Percentiles rank a stretch among this genome's conserved stretches.
These are phyloP conservation scores for Thaleichthys pacificus DNA, from an alignment of 2,797 vertebrate genomes.

Conservation along the genomic window DNA sequence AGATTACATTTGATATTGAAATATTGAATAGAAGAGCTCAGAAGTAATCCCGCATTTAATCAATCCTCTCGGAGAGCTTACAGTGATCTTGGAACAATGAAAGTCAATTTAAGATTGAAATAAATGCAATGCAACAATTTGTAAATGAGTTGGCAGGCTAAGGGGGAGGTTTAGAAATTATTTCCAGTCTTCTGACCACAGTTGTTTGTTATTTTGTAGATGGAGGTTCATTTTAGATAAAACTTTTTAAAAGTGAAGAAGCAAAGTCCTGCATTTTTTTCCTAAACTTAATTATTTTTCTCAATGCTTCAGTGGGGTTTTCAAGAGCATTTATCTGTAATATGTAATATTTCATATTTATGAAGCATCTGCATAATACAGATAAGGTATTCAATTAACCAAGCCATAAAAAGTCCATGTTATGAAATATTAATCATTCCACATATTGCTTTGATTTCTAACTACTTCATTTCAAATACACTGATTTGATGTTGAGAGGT, in stretches of 20 bases:
- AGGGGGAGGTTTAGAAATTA: constrained; percentile 28
- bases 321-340: constrained; percentile 84
- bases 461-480: constrained; percentile 74
- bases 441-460: constrained; percentile 80
- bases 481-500: constrained; percentile 39
- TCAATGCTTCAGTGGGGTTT: constrained; percentile 87
- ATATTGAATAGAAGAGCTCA: constrained; percentile 59
- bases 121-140: constrained; percentile 3
- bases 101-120: constrained; percentile 5
- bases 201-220: constrained; percentile 65
- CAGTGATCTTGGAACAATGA: constrained; percentile 60
- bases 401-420: constrained; percentile 70
- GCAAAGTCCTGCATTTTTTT: constrained; percentile 56
- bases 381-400: constrained; percentile 93
- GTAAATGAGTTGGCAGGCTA: constrained; percentile 15
- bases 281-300: constrained; percentile 83
- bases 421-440: constrained; percentile 90
- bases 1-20: constrained; percentile 71
- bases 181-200: constrained; percentile 30
- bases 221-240: constrained; percentile 65
- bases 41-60: constrained; percentile 74
- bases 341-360: constrained; percentile 90
- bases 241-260: constrained; percentile 30
- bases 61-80: constrained; percentile 61
- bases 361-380: constrained; percentile 88